These are phyloP conservation scores for Mormyrops attenuatus DNA, from an alignment of 2,797 vertebrate species.

Conservation along the genomic window DNA sequence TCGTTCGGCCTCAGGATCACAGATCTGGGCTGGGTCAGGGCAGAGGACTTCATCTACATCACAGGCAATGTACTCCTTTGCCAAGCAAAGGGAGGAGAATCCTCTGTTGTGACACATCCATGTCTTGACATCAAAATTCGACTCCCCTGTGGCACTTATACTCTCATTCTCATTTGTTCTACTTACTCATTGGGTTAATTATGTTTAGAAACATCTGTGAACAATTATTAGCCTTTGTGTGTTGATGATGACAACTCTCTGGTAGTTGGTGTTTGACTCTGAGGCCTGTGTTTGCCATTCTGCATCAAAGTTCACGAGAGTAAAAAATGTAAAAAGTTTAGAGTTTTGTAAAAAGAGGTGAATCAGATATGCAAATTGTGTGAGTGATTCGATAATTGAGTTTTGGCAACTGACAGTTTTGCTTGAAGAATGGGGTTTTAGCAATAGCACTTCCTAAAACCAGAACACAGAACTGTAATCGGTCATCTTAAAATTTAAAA, in stretches of 20 bases:
- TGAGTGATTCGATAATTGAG: background rate
- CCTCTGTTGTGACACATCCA: background rate
- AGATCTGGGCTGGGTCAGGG: background rate
- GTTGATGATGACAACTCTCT: too few relatives aligned
- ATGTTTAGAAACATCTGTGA: background rate
- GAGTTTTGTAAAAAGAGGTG: too few relatives aligned
- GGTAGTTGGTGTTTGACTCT: too few relatives aligned
- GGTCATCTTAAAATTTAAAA: background rate
- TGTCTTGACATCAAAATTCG: background rate
- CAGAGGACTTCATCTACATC: background rate
- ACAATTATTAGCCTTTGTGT: background rate
- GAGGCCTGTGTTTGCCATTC: too few relatives aligned
- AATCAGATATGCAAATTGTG: too few relatives aligned
- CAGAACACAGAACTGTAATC: background rate
- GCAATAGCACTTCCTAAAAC: background rate
- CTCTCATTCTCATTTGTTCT: background rate
- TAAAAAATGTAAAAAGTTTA: too few relatives aligned
- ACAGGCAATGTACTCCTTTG: background rate
- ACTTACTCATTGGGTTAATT: background rate
- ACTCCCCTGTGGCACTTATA: background rate
- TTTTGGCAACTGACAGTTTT: background rate
- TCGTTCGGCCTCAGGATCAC: background rate
- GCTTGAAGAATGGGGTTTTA: background rate
- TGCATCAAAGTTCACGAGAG: too few relatives aligned
- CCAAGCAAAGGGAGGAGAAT: background rate